Evolutionary conservation across 2,888 invertebrate species (phyloP), one percentile per base, ranked within the genome.

Genomic region (Heliconius cydno): DNA sequence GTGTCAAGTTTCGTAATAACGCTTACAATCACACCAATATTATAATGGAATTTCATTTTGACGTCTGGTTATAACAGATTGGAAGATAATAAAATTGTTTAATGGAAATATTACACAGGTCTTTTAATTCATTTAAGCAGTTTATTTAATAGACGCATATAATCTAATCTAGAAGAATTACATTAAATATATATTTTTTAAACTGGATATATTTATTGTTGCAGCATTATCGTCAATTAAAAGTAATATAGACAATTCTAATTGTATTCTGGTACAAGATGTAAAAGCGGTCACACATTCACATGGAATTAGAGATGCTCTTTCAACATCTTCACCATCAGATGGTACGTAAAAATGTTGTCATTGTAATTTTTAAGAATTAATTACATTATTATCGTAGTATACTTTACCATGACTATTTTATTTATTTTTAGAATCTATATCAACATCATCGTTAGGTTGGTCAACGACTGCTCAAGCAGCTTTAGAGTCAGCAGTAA

Each of bases 151-250:
- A 28, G 4, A 46, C 25, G n/a, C 6, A n/a, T 25, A 52, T 19
- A 52, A 9, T 1, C 28, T 9, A 30, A 52, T 6, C 19, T 30
- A 4, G n/a, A 3, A 52, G 19, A 46, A 71, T n/a, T 46, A 28
- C 3, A 25, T 19, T 60, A 52, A 19, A 52, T 46, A 46, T 1
- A 46, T 46, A 57, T 60, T 12, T n/a, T 57, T 30, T 34, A n/a
- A 34, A 34, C 9, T 57, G 10, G 15, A n/a, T 41, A 73, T 57
- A 34, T 57, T 52, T n/a, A 79, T 92, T 92, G 89, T 97, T 97
- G 71, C 96, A 98, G 98, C 98, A 92, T 97, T 98, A 95, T 98
- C 97, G 96, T 98, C 98, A 91, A 98, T 98, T 97, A 97, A 98
- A 95, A 97, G 97, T 92, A 97, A 97, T 95, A 97, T 97, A 96